phyloP scores from a whole-genome alignment of 2,113 vertebrate genomes.

The Channa argus region DNA sequence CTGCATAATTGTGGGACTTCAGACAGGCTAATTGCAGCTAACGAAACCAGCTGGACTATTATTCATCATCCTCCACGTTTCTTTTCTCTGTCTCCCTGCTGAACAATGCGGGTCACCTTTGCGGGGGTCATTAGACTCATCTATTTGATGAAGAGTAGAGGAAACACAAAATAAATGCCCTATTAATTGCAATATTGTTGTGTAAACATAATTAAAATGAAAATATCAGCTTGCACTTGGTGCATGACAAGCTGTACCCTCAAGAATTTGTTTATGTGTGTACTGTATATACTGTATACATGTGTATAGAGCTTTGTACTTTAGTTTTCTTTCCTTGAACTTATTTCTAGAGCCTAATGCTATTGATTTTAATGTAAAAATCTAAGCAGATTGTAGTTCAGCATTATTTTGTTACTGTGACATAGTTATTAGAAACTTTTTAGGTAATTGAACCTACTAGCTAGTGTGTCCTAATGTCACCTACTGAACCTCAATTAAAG shows the following conservation, averaged over 20 bases:
- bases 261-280: not conserved
- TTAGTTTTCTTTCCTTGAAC: too few relatives aligned
- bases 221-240: slow-evolving; percentile 8
- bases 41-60: slow-evolving; percentile 81
- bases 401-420: too few relatives aligned
- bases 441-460: too few relatives aligned
- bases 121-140: slow-evolving; percentile 64
- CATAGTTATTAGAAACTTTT: too few relatives aligned
- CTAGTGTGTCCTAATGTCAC: too few relatives aligned
- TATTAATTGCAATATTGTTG: slow-evolving; percentile 60
- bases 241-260: not conserved
- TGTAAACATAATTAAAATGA: slow-evolving; percentile 57
- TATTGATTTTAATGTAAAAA: too few relatives aligned
- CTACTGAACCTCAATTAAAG: too few relatives aligned
- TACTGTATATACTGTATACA: not conserved
- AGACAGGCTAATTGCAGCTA: slow-evolving; percentile 83
- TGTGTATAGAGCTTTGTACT: too few relatives aligned
- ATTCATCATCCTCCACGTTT: slow-evolving; percentile 77
- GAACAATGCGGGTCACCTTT: slow-evolving; percentile 68
- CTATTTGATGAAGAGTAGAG: slow-evolving; percentile 56
- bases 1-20: slow-evolving; percentile 84
- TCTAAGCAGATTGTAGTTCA: too few relatives aligned
- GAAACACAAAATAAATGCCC: slow-evolving; percentile 66
- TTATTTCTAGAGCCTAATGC: too few relatives aligned
- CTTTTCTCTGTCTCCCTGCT: slow-evolving; percentile 60